phyloP scores from a whole-genome alignment of 2,888 invertebrate genomes.

The Ptilodon capucinus region DNA sequence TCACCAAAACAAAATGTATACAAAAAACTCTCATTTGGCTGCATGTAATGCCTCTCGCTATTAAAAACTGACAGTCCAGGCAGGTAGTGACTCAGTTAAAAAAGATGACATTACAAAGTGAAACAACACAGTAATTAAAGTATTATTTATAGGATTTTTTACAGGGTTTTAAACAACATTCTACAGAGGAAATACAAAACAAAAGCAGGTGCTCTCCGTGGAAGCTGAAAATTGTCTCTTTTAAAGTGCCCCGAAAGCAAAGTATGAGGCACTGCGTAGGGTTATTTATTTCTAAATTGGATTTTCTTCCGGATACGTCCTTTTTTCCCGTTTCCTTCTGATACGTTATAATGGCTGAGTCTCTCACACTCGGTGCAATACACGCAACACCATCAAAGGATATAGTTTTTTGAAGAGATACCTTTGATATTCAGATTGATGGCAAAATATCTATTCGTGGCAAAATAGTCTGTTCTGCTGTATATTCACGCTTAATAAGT shows the following conservation, averaged over 20 bases:
- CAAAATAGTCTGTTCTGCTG: too few species aligned
- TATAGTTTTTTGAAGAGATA: slow-evolving; percentile 34
- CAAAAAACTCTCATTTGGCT: too few species aligned
- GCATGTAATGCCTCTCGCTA: too few species aligned
- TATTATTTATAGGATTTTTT: too few species aligned
- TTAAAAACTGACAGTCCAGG: too few species aligned
- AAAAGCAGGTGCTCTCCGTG: background rate
- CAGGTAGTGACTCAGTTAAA: too few species aligned
- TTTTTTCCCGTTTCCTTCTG: slow-evolving; percentile 42
- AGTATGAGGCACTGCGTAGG: slow-evolving; percentile 3
- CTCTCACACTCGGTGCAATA: slow-evolving; percentile 6
- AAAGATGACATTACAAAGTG: too few species aligned
- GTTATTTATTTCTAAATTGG: slow-evolving; percentile 56
- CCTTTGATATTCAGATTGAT: slow-evolving; percentile 54
- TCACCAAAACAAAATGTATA: too few species aligned
- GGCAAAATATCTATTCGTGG: background rate
- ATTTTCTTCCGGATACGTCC: slow-evolving; percentile 49
- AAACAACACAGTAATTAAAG: too few species aligned
- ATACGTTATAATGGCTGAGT: slow-evolving; percentile 41
- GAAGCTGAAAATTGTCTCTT: background rate
- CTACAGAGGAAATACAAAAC: too few species aligned
- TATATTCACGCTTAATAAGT: too few species aligned
- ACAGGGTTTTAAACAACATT: too few species aligned
- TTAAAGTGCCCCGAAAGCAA: background rate
- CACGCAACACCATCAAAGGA: slow-evolving; percentile 21